phyloP scores from a whole-genome alignment of 1,140 invertebrate genomes.

The Eumaeus atala region DNA sequence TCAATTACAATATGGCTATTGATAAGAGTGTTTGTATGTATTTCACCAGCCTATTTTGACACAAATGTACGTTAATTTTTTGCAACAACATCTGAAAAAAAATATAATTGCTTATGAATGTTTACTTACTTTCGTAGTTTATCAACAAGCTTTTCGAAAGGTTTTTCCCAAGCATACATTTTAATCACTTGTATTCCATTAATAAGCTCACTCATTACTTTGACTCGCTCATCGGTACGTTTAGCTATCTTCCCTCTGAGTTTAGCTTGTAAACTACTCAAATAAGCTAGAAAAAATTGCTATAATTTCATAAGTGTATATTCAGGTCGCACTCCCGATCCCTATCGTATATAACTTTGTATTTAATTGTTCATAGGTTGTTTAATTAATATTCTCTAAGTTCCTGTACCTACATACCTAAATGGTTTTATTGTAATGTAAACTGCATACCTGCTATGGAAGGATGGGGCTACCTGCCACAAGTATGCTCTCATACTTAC shows the following conservation, averaged over 20 bases:
- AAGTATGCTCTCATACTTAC: too few relatives aligned
- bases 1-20: too few relatives aligned
- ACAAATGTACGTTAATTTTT: background rate
- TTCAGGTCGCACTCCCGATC: too few relatives aligned
- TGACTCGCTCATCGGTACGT: slow-evolving; percentile 85
- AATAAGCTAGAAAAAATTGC: slow-evolving; percentile 72
- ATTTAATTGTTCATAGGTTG: too few relatives aligned
- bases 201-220: slow-evolving; percentile 89
- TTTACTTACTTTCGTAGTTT: slow-evolving; percentile 54
- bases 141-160: slow-evolving; percentile 81
- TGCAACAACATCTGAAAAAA: background rate
- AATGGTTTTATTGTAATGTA: too few relatives aligned
- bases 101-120: background rate
- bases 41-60: background rate
- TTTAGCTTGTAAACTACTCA: slow-evolving; percentile 79
- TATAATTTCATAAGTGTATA: too few relatives aligned
- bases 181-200: slow-evolving; percentile 86
- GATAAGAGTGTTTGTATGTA: background rate
- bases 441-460: too few relatives aligned
- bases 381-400: too few relatives aligned
- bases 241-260: slow-evolving; percentile 81
- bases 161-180: slow-evolving; percentile 90
- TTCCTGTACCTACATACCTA: too few relatives aligned
- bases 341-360: too few relatives aligned
- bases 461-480: too few relatives aligned